Conservation (phyloP, 2,113 vertebrate species). For the Fregetta grallaria region DNA sequence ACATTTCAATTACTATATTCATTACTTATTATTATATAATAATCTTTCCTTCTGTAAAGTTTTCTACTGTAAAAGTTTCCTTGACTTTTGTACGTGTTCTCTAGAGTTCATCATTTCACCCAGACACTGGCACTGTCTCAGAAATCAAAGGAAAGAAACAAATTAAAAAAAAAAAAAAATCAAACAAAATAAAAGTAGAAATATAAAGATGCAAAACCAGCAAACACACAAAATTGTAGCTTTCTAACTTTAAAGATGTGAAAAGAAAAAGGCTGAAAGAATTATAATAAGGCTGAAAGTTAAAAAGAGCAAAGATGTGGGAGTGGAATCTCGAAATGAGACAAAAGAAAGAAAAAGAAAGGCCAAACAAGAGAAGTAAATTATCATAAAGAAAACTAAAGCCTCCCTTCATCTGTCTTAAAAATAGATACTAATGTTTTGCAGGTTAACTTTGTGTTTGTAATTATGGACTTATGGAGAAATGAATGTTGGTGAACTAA, state of each 20-base stretch:
- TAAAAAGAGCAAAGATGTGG: constrained; percentile 22
- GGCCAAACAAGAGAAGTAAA: constrained; percentile 39
- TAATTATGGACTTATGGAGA: constrained; percentile 18
- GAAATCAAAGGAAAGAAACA: background rate
- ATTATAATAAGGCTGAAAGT: background rate
- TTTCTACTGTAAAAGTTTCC: background rate
- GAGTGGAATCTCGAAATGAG: background rate
- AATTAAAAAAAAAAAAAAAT: background rate
- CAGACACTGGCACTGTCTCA: background rate
- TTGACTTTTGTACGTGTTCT: background rate
- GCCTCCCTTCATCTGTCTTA: background rate
- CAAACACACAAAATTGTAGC: background rate
- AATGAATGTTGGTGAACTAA: constrained; percentile 15
- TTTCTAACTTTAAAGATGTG: background rate
- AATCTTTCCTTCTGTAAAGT: background rate
- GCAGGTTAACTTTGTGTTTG: constrained; percentile 38
- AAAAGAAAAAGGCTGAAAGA: background rate
- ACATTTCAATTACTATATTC: background rate
- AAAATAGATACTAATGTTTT: constrained; percentile 58
- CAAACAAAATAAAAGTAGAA: background rate
- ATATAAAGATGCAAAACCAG: background rate
- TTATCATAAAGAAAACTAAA: constrained; percentile 44
- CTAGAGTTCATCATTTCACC: background rate
- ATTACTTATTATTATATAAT: background rate
- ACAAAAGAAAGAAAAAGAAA: constrained; percentile 31